Evolutionary conservation across 2,113 vertebrate genomes (phyloP).

Genomic region (Nesoenas mayeri): DNA sequence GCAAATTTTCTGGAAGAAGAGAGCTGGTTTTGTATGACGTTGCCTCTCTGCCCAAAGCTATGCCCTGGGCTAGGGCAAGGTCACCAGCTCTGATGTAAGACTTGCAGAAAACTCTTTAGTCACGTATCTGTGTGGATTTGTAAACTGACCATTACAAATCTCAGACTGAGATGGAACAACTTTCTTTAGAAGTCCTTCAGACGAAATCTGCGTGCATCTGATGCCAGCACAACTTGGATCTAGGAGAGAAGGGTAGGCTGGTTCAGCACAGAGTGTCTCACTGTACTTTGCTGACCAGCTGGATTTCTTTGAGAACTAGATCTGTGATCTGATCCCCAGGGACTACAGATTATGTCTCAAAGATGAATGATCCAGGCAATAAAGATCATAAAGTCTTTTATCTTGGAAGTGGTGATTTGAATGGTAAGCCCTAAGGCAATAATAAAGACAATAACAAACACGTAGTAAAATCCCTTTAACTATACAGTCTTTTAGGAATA

Average conservation of each 20-base stretch:
- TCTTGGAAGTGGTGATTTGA: background rate
- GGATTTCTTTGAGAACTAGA: background rate
- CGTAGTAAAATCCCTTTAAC: background rate
- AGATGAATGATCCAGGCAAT: background rate
- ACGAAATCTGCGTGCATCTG: background rate
- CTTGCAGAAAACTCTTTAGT: background rate
- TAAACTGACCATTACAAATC: background rate
- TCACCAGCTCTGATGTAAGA: background rate
- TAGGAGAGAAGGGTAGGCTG: background rate
- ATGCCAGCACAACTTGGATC: background rate
- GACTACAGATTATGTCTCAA: background rate
- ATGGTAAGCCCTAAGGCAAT: background rate
- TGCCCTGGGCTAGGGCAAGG: background rate
- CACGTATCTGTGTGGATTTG: background rate
- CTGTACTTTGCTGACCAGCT: background rate
- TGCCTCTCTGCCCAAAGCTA: background rate
- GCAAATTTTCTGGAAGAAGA: background rate
- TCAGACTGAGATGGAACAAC: background rate
- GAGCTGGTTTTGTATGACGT: rapidly evolving
- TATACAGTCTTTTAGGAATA: background rate
- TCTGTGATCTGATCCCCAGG: background rate
- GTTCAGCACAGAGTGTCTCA: background rate
- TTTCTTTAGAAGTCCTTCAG: background rate
- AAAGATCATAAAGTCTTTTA: background rate
- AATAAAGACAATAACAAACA: background rate